Conservation (phyloP, 2,113 vertebrate genomes). For the Verasper variegatus region DNA sequence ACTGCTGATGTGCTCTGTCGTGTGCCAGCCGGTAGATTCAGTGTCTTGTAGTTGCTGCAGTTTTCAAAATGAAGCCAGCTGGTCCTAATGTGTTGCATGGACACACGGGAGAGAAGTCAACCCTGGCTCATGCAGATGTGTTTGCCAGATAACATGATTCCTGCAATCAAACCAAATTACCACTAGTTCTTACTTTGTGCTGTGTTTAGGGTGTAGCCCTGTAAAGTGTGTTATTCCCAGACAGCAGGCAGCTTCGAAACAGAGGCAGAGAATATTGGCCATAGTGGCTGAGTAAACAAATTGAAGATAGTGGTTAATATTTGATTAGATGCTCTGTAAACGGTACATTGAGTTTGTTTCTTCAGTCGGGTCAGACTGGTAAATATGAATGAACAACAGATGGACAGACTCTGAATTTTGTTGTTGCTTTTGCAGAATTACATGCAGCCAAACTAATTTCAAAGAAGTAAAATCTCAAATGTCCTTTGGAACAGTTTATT, state of each 20-base stretch:
- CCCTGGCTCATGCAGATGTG: slow-evolving; percentile 5
- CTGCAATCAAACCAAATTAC: no score
- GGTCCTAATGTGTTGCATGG: slow-evolving; percentile 38
- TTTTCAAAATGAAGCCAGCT: slow-evolving; percentile 48
- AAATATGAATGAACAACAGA: neutral
- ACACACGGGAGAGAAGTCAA: slow-evolving; percentile 30
- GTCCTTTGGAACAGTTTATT: neutral
- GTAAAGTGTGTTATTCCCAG: slow-evolving; percentile 23
- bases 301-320: slow-evolving; percentile 59
- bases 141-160: slow-evolving; percentile 24
- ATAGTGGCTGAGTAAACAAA: slow-evolving; percentile 50
- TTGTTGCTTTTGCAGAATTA: neutral
- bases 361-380: neutral
- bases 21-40: slow-evolving; percentile 18
- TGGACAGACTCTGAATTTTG: neutral
- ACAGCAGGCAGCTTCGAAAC: neutral
- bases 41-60: slow-evolving; percentile 23
- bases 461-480: neutral
- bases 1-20: slow-evolving; percentile 35
- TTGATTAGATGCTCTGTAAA: slow-evolving; percentile 48
- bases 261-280: slow-evolving; percentile 13
- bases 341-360: slow-evolving; percentile 1
- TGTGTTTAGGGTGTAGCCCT: neutral
- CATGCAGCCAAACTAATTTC: neutral
- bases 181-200: neutral